Conservation (phyloP, 2,888 invertebrate species). For the Omphaloscelis lunosa region DNA sequence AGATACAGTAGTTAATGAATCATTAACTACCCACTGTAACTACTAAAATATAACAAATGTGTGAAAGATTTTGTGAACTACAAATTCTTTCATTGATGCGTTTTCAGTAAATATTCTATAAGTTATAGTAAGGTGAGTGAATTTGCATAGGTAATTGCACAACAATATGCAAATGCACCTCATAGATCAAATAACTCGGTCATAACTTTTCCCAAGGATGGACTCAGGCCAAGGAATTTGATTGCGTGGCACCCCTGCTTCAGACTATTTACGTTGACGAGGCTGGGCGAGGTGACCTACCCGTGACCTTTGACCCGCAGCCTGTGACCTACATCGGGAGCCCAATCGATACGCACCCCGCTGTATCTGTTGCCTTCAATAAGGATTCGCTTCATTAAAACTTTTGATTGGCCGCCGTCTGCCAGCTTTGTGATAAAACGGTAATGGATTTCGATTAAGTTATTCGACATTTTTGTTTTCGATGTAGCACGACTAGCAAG, state of each 20-base stretch:
- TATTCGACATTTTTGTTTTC: conserved; percentile 40
- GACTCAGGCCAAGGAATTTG: conserved; percentile 30
- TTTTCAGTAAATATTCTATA: background rate
- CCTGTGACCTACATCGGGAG: conserved; percentile 89
- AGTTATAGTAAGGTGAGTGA: background rate
- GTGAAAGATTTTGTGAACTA: too few relatives aligned
- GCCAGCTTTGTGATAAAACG: conserved; percentile 64
- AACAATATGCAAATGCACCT: conserved; percentile 16
- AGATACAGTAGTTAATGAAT: background rate
- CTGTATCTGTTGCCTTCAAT: conserved; percentile 73
- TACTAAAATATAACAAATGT: too few relatives aligned
- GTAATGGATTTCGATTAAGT: conserved; percentile 66
- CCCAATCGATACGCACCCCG: conserved; percentile 83
- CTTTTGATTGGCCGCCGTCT: conserved; percentile 73
- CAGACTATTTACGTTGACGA: conserved; percentile 82
- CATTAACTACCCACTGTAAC: too few relatives aligned
- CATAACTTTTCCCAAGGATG: conserved; percentile 38
- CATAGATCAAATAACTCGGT: conserved; percentile 5
- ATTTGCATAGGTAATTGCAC: conserved; percentile 13
- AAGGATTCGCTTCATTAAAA: conserved; percentile 75
- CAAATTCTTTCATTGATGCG: background rate
- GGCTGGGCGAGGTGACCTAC: conserved; percentile 83
- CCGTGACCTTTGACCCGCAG: conserved; percentile 91
- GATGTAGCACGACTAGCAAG: background rate
- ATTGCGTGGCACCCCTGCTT: conserved; percentile 67